Evolutionary conservation across 2,888 invertebrate species (phyloP).

Genomic region (Syrphus vitripennis): DNA sequence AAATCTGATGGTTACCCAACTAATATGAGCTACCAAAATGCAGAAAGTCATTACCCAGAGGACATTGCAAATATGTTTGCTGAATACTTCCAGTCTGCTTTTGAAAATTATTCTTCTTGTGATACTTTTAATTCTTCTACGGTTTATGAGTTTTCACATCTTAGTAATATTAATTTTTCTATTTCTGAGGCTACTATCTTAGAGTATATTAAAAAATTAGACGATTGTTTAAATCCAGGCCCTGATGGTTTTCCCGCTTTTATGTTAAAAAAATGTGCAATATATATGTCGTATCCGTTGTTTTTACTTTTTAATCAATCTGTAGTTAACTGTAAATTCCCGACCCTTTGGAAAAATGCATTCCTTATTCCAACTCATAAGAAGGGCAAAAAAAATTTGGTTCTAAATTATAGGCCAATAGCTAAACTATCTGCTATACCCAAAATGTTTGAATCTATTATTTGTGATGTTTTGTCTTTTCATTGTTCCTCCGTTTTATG

Average conservation of each 20-base stretch:
- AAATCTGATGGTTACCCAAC: background rate
- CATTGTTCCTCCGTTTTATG: background rate
- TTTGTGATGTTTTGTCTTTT: background rate
- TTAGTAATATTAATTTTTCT: background rate
- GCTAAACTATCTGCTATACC: no score
- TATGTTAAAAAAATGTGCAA: background rate
- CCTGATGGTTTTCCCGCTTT: background rate
- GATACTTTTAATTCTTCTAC: background rate
- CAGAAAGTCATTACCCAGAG: no score
- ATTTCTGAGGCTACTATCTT: background rate
- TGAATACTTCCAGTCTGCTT: background rate
- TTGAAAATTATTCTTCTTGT: background rate
- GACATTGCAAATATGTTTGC: no score
- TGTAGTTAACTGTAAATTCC: no score
- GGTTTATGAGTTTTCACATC: background rate
- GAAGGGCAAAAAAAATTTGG: background rate
- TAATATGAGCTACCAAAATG: background rate
- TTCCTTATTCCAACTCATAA: background rate
- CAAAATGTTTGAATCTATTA: background rate
- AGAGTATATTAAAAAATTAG: no score
- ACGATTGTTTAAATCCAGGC: no score
- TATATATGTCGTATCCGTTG: background rate
- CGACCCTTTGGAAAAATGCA: background rate
- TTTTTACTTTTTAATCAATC: background rate
- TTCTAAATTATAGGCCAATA: background rate